Evolutionary conservation across 2,888 invertebrate species (phyloP).

Genomic region (Sceliomorpha sp.): DNA sequence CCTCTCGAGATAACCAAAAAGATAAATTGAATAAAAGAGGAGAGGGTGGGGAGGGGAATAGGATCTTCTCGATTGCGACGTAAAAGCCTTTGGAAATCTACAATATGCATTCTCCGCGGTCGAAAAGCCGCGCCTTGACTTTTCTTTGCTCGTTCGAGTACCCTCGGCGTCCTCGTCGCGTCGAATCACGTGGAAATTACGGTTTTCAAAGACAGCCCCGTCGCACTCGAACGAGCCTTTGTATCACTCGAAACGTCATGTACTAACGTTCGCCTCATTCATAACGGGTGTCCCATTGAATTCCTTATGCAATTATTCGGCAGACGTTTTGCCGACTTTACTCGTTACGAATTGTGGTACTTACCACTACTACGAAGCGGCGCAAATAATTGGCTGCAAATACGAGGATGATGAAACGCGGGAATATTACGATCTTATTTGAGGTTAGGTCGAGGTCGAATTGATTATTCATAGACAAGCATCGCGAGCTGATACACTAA

Average conservation of each 20-base stretch:
- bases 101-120: constrained; percentile 4
- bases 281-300: constrained; percentile 26
- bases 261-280: constrained; percentile 29
- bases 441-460: too few species aligned
- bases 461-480: too few species aligned
- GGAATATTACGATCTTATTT: too few species aligned
- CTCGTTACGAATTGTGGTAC: too few species aligned
- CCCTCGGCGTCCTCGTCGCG: constrained; percentile 10
- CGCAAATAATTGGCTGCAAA: too few species aligned
- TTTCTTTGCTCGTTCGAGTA: constrained; percentile 19
- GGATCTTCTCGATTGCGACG: background rate
- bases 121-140: constrained; percentile 2
- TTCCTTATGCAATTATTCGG: constrained; percentile 14
- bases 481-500: too few species aligned
- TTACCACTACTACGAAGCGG: too few species aligned
- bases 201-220: constrained; percentile 19
- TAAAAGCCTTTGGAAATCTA: constrained; percentile 4
- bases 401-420: too few species aligned
- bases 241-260: constrained; percentile 27
- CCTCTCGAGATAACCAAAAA: too few species aligned
- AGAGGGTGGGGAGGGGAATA: background rate
- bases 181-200: constrained; percentile 26
- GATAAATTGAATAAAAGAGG: background rate
- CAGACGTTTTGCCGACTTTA: too few species aligned
- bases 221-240: constrained; percentile 35